Evolutionary conservation across 1,140 invertebrate species (phyloP).

Genomic region (Muscidifurax raptorellus): DNA sequence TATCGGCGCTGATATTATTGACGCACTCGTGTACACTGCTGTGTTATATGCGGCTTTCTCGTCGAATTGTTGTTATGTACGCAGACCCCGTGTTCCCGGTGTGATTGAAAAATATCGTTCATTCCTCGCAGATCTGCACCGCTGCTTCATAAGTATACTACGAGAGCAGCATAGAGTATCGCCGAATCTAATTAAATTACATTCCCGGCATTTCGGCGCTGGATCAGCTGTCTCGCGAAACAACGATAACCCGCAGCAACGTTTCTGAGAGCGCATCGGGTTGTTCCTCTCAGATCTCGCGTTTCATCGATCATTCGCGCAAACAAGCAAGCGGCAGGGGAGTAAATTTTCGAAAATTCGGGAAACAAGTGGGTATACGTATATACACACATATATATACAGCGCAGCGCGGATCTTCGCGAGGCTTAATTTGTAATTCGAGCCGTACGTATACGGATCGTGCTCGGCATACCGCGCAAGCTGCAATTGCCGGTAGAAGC

Average conservation of each 20-base stretch:
- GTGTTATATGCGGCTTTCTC: no score
- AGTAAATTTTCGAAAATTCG: constrained; percentile 9
- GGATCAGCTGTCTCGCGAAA: not conserved
- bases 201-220: not conserved
- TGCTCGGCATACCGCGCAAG: not conserved
- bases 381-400: no score
- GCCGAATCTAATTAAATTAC: not conserved
- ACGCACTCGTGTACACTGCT: no score
- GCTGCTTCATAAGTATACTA: no score
- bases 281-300: no score
- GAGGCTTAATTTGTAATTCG: constrained; percentile 42
- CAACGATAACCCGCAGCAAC: not conserved
- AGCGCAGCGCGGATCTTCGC: no score
- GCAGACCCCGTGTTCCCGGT: no score
- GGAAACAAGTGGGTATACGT: not conserved
- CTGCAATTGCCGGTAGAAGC: not conserved
- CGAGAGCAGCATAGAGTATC: no score
- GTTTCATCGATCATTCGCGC: not conserved
- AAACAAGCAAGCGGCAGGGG: not conserved
- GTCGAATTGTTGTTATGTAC: no score
- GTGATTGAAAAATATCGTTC: no score
- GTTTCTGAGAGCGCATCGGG: not conserved
- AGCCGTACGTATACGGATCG: not conserved
- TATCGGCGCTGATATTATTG: no score
- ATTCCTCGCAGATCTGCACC: no score